phyloP scores from a whole-genome alignment of 2,797 vertebrate species.

The Sebastes nivosus region DNA sequence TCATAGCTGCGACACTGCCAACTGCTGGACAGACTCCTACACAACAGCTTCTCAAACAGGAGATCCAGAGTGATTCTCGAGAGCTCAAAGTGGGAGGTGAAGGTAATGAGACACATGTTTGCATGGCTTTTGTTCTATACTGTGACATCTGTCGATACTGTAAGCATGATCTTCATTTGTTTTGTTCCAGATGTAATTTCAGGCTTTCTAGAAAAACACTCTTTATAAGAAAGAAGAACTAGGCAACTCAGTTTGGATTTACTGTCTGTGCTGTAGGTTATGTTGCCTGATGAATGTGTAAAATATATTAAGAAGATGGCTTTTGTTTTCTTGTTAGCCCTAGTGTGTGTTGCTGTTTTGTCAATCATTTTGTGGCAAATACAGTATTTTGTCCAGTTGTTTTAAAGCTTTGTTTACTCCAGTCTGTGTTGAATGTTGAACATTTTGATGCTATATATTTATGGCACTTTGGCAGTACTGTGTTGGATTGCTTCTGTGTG shows the following conservation, averaged over 20 bases:
- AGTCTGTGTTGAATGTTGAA: not conserved
- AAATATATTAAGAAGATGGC: not conserved
- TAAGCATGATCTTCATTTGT: not conserved
- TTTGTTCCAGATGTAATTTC: not conserved
- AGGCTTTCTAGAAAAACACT: not conserved
- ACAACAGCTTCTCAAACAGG: slow-evolving; percentile 46
- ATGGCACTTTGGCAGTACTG: not conserved
- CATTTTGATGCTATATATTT: not conserved
- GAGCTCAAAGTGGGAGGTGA: slow-evolving; percentile 57
- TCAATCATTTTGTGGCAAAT: not conserved
- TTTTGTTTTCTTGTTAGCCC: not conserved
- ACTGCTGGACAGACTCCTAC: slow-evolving; percentile 47
- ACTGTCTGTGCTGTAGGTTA: not conserved
- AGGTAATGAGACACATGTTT: slow-evolving; percentile 62
- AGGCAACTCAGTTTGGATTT: not conserved
- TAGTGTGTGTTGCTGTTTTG: not conserved
- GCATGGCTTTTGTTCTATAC: slow-evolving; percentile 5
- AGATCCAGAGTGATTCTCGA: slow-evolving; percentile 30
- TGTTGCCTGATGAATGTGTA: not conserved
- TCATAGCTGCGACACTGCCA: slow-evolving; percentile 48
- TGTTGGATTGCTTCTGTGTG: not conserved
- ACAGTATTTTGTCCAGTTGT: not conserved
- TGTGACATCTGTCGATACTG: not conserved
- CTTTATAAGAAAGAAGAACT: not conserved
- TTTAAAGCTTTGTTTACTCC: not conserved